Percentiles rank a stretch among this genome's conserved stretches.
Evolutionary conservation across 1,140 invertebrate genomes (phyloP).

Genomic region (Mercenaria mercenaria): DNA sequence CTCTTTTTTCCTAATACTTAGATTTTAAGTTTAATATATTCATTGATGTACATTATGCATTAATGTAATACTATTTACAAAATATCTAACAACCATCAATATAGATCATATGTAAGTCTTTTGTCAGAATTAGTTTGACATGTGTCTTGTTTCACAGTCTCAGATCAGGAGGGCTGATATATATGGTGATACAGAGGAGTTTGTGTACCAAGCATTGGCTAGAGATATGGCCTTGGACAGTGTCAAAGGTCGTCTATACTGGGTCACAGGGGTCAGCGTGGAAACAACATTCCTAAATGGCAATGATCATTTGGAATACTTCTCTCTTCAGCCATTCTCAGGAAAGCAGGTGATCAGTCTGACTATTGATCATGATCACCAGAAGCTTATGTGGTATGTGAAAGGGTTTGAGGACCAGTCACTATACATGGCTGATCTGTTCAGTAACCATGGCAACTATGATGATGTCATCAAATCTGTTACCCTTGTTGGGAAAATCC

Average conservation of each 20-base stretch:
- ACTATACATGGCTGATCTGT: conserved; percentile 73
- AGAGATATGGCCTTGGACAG: conserved; percentile 94
- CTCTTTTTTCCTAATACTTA: too few species aligned
- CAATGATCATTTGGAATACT: conserved; percentile 91
- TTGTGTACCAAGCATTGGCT: conserved; percentile 92
- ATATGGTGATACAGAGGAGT: conserved; percentile 90
- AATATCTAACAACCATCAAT: too few species aligned
- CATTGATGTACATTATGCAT: too few species aligned
- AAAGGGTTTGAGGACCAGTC: conserved; percentile 71
- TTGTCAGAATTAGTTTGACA: too few species aligned
- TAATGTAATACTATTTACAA: too few species aligned
- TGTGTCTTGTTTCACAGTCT: conserved; percentile 63
- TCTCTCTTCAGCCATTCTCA: conserved; percentile 90
- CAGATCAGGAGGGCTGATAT: conserved; percentile 90
- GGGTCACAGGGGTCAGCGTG: conserved; percentile 93
- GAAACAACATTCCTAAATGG: conserved; percentile 93
- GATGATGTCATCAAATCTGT: conserved; percentile 50
- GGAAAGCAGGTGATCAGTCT: conserved; percentile 91
- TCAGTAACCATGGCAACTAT: conserved; percentile 39
- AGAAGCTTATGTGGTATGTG: conserved; percentile 78
- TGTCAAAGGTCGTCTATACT: conserved; percentile 93
- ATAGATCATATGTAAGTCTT: too few species aligned
- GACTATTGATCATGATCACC: conserved; percentile 89
- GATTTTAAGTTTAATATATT: too few species aligned
- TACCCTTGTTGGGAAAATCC: conserved; percentile 65